Evolutionary conservation across 1,140 invertebrate species (phyloP), one percentile per base, ranked within the genome.

Genomic region (Magallana ariakensis): DNA sequence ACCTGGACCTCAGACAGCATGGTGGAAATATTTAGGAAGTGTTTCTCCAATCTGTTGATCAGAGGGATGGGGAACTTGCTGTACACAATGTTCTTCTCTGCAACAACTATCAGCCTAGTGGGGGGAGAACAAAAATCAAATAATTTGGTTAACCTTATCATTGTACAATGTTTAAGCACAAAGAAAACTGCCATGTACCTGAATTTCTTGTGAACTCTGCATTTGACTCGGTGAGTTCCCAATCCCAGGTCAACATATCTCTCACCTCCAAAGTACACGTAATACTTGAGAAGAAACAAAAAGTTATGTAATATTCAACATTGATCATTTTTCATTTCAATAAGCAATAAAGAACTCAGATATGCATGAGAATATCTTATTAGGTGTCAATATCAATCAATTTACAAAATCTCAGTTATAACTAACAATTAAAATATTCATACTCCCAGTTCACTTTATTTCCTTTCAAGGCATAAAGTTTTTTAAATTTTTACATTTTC

Each of bases 201-300:
- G 90, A 94, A 94, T 0, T 92, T 80, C 62, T 91, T 87, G 81
- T 94, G 93, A 5, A 94, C 94, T 87, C 89, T 85, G 88, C 93
- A 94, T 87, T 94, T 94, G 55, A 94, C 93, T 83, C 94, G 88
- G 85, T 94, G 94, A 58, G 93, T 94, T 85, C 94, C 94, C 3
- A 94, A 90, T 56, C 93, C 94, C 33, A 94, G 90, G 84, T 94
- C 94, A 10, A 94, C 93, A 90, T 91, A 94, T 82, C 93, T 91
- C 60, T 93, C 89, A 8, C 90, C 93, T 26, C 93, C 94, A 81
- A 93, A 90, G 85, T 89, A 87, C 13, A 92, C 92, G 89, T 94
- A 94, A 85, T 94, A 94, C 91, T 94, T 89, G 15, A 90, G 85
- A 53, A 84, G 80, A 75, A 58, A 60, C 15, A 84, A 13, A 80